These are phyloP conservation scores for Ondatra zibethicus DNA, from an alignment of 2,113 vertebrate species.

Conservation along the genomic window DNA sequence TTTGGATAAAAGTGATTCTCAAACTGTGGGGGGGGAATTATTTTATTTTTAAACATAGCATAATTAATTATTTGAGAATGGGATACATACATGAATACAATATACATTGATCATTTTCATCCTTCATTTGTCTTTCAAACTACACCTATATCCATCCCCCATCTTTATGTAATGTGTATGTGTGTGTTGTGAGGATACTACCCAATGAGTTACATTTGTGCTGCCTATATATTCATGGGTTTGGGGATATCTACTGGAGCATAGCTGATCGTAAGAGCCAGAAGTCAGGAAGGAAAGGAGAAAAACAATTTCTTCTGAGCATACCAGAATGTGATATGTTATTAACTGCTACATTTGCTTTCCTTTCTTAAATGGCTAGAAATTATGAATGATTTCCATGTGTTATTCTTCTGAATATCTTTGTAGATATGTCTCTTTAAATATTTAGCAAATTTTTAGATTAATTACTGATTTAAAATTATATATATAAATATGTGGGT, in stretches of 20 bases:
- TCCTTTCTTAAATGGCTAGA: neutral
- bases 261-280: neutral
- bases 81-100: neutral
- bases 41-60: neutral
- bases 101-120: neutral
- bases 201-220: neutral
- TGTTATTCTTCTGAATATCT: neutral
- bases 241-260: neutral
- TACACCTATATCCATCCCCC: neutral
- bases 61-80: neutral
- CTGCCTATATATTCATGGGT: neutral
- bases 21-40: too few relatives aligned
- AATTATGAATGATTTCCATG: neutral
- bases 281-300: neutral
- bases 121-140: neutral
- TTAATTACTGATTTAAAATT: neutral
- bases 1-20: neutral
- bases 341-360: neutral
- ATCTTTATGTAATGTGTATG: neutral
- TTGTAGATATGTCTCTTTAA: neutral
- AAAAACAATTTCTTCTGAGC: neutral
- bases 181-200: neutral
- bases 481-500: neutral
- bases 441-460: neutral
- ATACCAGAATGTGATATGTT: neutral